Conservation (phyloP, 2,888 invertebrate genomes). For the Odontothrips loti region DNA sequence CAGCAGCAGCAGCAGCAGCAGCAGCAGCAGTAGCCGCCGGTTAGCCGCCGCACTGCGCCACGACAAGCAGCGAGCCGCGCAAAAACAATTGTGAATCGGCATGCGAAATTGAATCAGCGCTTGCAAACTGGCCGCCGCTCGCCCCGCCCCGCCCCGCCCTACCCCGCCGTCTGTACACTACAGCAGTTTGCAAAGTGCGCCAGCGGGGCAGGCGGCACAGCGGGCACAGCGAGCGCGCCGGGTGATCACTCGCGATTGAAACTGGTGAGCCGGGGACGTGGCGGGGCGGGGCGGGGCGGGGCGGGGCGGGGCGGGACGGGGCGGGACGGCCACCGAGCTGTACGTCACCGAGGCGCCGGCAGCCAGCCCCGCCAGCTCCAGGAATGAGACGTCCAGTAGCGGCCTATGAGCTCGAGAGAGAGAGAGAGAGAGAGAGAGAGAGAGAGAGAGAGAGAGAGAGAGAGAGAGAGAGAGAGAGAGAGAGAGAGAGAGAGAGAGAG, state of each 20-base stretch:
- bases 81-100: too few relatives aligned
- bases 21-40: too few relatives aligned
- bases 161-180: neutral
- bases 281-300: too few relatives aligned
- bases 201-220: neutral
- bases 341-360: neutral
- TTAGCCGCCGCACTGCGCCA: too few relatives aligned
- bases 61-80: too few relatives aligned
- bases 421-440: neutral
- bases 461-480: neutral
- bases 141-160: too few relatives aligned
- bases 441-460: neutral
- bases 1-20: too few relatives aligned
- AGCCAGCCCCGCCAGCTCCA: neutral
- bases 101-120: too few relatives aligned
- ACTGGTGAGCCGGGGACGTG: neutral
- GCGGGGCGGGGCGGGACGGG: too few relatives aligned
- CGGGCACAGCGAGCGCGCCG: neutral
- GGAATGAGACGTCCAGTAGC: neutral
- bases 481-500: too few relatives aligned
- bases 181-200: neutral
- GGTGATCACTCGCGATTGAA: neutral
- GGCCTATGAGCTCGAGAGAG: neutral
- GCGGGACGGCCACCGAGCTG: neutral
- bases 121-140: too few relatives aligned